Conservation (phyloP, 1,140 invertebrate genomes). For the Zaprionus nigranus region DNA sequence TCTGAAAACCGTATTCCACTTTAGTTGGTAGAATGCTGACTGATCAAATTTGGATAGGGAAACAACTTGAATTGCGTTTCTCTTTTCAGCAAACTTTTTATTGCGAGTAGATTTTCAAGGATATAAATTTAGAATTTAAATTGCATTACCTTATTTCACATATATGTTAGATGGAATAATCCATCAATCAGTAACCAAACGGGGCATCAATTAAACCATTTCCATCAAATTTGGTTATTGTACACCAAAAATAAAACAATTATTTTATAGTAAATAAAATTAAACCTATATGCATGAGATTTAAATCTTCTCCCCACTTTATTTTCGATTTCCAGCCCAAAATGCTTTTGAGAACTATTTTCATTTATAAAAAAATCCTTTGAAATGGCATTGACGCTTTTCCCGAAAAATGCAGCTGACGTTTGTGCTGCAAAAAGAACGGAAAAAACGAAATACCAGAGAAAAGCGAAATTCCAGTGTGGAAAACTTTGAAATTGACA, state of each 20-base stretch:
- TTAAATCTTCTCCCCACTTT: neutral
- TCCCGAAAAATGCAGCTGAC: slow-evolving; percentile 12
- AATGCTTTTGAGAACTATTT: slow-evolving; percentile 5
- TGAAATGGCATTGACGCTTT: slow-evolving; percentile 12
- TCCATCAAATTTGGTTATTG: too few species aligned
- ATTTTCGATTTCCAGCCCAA: neutral
- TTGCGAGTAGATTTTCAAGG: too few species aligned
- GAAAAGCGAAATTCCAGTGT: slow-evolving; percentile 16
- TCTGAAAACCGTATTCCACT: neutral
- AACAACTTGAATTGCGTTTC: too few species aligned
- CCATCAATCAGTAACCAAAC: too few species aligned
- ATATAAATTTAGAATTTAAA: too few species aligned
- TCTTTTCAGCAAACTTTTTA: too few species aligned
- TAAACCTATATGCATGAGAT: neutral
- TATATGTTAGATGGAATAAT: too few species aligned
- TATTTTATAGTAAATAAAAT: too few species aligned
- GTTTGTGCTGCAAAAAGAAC: slow-evolving; percentile 1
- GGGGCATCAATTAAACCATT: too few species aligned
- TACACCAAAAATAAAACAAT: too few species aligned
- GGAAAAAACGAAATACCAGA: slow-evolving; percentile 10
- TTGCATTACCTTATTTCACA: too few species aligned
- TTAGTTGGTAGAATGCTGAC: neutral
- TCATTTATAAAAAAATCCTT: neutral
- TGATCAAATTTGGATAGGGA: too few species aligned
- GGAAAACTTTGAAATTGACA: slow-evolving; percentile 42